These are phyloP conservation scores for Anisognathus igniventris DNA, from an alignment of 2,797 vertebrate genomes.

Conservation along the genomic window DNA sequence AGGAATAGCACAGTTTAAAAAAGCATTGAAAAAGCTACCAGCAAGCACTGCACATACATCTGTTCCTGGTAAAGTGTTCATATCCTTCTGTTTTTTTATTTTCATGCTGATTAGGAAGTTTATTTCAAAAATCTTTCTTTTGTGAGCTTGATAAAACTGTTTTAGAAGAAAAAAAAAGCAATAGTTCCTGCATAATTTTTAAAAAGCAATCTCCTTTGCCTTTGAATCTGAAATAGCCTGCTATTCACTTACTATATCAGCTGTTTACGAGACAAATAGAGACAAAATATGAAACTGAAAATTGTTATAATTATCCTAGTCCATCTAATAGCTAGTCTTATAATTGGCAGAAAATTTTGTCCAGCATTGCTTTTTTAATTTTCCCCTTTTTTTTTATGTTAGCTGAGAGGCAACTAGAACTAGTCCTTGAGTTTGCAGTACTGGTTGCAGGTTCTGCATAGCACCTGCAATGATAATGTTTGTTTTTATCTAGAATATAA, in stretches of 20 bases:
- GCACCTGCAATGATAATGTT: background rate
- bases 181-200: background rate
- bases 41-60: slow-evolving; percentile 77
- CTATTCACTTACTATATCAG: background rate
- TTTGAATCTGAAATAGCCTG: background rate
- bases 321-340: background rate
- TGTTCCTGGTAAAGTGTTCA: slow-evolving; percentile 81
- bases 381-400: fast-evolving
- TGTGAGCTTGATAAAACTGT: background rate
- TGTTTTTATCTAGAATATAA: background rate
- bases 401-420: background rate
- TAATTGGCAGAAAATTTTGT: background rate
- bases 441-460: background rate
- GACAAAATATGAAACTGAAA: background rate
- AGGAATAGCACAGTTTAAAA: slow-evolving; percentile 92
- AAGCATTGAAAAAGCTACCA: slow-evolving; percentile 83
- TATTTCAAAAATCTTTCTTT: background rate
- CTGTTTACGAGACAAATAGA: background rate
- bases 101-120: background rate
- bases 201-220: background rate
- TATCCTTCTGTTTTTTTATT: background rate
- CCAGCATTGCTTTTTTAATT: background rate
- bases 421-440: background rate
- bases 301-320: background rate
- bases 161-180: background rate